Conservation (phyloP, 92 coral and sea anemone genomes). For the Hydrozoanthus gracilis region DNA sequence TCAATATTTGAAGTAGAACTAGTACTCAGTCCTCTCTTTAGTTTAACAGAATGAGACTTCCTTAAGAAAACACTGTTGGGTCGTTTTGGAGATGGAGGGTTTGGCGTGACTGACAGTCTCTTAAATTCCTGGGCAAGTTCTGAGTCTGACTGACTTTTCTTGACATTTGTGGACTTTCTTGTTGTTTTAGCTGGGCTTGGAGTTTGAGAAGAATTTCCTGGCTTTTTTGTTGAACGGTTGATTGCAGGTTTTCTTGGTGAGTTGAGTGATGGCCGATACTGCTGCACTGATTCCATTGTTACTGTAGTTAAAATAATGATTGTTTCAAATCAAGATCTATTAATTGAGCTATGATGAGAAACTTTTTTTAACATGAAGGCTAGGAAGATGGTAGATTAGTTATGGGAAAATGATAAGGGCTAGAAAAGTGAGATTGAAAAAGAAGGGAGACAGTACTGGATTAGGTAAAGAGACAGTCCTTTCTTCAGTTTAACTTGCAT, state of each 20-base stretch:
- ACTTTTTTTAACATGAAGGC: too few relatives aligned
- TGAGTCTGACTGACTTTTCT: conserved; percentile 78
- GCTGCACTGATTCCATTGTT: conserved; percentile 32
- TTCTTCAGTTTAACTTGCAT: too few relatives aligned
- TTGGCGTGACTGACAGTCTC: conserved; percentile 74
- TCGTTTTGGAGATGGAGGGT: conserved; percentile 61
- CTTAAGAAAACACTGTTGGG: conserved; percentile 65
- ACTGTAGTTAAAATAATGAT: not conserved
- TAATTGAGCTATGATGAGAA: not conserved
- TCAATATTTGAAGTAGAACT: conserved; percentile 58
- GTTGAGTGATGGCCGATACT: conserved; percentile 6
- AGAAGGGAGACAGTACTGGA: too few relatives aligned
- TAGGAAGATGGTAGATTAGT: too few relatives aligned
- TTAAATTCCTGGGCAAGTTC: conserved; percentile 74
- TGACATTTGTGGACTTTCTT: conserved; percentile 24
- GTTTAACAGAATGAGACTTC: conserved; percentile 58
- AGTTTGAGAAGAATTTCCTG: not conserved
- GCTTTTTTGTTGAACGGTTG: not conserved
- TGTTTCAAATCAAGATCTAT: not conserved
- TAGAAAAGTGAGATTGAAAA: too few relatives aligned
- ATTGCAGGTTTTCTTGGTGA: conserved; percentile 19
- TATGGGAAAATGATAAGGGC: too few relatives aligned
- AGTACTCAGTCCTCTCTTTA: conserved; percentile 58
- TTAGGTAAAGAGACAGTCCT: too few relatives aligned
- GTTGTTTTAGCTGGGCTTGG: conserved; percentile 44